Conservation (phyloP, 2,113 vertebrate genomes). For the Motacilla tschutschensis region DNA sequence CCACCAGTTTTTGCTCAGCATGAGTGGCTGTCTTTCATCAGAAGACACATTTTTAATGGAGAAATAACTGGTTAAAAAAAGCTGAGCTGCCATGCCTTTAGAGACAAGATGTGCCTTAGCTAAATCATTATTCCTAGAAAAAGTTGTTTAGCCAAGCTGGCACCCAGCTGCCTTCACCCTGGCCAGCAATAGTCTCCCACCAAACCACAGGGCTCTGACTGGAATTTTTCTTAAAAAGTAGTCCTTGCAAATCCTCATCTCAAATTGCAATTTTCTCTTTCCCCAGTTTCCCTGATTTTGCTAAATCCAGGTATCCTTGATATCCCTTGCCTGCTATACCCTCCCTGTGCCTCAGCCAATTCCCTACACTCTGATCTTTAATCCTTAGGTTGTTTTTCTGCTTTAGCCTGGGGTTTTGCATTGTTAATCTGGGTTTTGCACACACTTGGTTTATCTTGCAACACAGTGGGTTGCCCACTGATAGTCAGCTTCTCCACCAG, state of each 20-base stretch:
- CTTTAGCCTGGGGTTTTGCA: neutral
- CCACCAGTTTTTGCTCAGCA: neutral
- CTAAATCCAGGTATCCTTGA: slow-evolving; percentile 2
- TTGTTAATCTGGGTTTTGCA: slow-evolving; percentile 10
- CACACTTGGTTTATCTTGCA: neutral
- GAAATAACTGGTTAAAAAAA: neutral
- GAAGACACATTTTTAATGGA: neutral
- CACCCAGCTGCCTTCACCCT: neutral
- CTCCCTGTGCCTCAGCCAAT: neutral
- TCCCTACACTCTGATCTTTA: neutral
- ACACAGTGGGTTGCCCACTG: neutral
- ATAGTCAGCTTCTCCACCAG: neutral
- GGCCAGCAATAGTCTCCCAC: neutral
- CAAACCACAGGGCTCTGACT: neutral
- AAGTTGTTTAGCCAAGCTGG: neutral
- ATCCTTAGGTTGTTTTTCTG: neutral
- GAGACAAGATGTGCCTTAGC: neutral
- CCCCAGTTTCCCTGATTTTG: neutral
- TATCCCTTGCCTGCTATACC: neutral
- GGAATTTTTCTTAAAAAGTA: neutral
- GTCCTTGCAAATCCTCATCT: slow-evolving; percentile 14
- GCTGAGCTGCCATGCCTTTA: neutral
- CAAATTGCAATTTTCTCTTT: neutral
- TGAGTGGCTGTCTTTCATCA: neutral
- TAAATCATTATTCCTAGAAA: neutral